phyloP scores from a whole-genome alignment of 1,140 invertebrate species.

The Maconellicoccus hirsutus region DNA sequence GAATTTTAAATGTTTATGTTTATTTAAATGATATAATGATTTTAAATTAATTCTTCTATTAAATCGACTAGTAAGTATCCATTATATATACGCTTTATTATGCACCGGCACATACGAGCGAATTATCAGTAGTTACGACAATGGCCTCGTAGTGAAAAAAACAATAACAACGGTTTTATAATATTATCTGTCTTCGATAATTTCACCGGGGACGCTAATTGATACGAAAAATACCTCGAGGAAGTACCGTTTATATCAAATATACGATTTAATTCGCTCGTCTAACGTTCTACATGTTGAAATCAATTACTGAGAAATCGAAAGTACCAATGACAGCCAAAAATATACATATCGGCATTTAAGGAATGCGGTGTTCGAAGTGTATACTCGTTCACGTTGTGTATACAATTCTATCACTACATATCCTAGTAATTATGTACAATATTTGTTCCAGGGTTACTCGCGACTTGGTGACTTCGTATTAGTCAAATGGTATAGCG shows the following conservation, averaged over 20 bases:
- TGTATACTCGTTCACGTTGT: neutral
- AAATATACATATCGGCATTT: slow-evolving; percentile 9
- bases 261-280: no score
- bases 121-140: slow-evolving; percentile 10
- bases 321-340: neutral
- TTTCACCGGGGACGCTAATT: neutral
- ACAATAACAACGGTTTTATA: slow-evolving; percentile 5
- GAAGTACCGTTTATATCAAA: no score
- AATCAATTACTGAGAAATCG: no score
- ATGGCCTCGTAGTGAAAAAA: slow-evolving; percentile 7
- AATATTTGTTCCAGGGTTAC: neutral
- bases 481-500: neutral
- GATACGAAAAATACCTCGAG: neutral
- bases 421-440: neutral
- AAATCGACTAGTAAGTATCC: neutral
- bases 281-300: no score
- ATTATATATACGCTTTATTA: neutral
- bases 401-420: neutral
- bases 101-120: neutral
- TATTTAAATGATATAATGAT: neutral
- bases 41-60: neutral
- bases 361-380: neutral
- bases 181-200: neutral
- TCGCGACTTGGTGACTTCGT: neutral
- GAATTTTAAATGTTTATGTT: slow-evolving; percentile 13